Evolutionary conservation across 2,797 vertebrate genomes (phyloP).

Genomic region (Echeneis naucrates): DNA sequence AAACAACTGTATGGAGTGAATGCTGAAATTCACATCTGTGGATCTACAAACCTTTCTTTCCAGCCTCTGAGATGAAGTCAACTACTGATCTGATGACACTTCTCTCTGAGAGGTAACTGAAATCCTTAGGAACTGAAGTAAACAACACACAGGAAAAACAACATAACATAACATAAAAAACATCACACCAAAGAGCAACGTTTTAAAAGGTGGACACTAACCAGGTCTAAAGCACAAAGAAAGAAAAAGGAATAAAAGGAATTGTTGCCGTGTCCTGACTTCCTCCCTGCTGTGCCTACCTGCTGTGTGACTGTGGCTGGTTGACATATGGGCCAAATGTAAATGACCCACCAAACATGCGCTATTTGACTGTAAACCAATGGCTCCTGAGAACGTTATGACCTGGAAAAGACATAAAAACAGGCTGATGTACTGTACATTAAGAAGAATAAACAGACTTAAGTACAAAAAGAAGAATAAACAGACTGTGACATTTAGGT

Average conservation of each 20-base stretch:
- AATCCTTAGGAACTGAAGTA: slow-evolving; percentile 92
- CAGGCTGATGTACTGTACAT: neutral
- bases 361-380: slow-evolving; percentile 95
- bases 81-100: slow-evolving; percentile 89
- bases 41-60: slow-evolving; percentile 88
- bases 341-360: slow-evolving; percentile 92
- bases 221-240: neutral
- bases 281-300: slow-evolving; percentile 75
- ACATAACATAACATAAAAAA: neutral
- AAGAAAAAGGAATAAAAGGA: neutral
- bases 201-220: neutral
- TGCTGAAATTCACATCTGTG: too few species aligned
- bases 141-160: slow-evolving; percentile 25
- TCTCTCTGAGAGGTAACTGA: slow-evolving; percentile 92
- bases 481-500: neutral
- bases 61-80: slow-evolving; percentile 89
- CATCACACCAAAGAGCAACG: neutral
- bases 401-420: slow-evolving; percentile 78
- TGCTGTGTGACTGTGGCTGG: slow-evolving; percentile 88
- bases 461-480: too few species aligned
- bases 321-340: slow-evolving; percentile 90
- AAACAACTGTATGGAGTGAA: too few species aligned
- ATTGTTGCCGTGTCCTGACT: neutral
- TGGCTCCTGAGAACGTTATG: slow-evolving; percentile 90
- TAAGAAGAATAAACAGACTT: neutral